Conservation (phyloP, 2,113 vertebrate species). For the Crotalus tigris region DNA sequence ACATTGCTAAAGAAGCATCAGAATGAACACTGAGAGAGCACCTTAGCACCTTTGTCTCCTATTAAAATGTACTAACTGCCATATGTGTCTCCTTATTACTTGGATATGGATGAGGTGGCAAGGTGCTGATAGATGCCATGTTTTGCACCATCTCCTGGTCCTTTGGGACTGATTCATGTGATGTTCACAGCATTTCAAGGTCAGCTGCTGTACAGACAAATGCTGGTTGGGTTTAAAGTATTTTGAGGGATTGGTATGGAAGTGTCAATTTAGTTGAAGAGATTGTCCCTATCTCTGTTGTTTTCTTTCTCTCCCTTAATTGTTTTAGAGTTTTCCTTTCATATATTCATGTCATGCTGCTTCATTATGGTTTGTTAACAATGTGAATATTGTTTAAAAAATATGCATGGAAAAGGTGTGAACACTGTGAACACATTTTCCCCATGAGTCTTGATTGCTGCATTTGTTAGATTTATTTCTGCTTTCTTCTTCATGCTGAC, state of each 20-base stretch:
- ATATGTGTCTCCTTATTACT: not conserved
- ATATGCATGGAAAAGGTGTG: not conserved
- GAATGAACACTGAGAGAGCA: not conserved
- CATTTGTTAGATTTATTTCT: conserved; percentile 8
- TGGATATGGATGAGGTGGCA: not conserved
- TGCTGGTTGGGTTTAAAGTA: not conserved
- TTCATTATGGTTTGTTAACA: not conserved
- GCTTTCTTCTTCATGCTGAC: conserved; percentile 32
- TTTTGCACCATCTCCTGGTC: not conserved
- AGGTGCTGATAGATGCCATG: not conserved
- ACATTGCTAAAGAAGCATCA: not conserved
- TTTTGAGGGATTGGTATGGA: not conserved
- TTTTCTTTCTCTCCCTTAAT: not conserved
- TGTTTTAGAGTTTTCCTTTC: not conserved
- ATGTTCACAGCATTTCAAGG: not conserved
- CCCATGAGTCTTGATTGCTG: not conserved
- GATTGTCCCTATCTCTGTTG: not conserved
- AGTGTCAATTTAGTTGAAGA: not conserved
- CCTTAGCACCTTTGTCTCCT: not conserved
- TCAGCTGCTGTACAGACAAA: not conserved
- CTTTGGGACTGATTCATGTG: not conserved
- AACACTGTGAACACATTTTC: not conserved
- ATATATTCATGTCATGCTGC: not conserved
- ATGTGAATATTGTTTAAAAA: not conserved
- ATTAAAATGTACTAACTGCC: not conserved